Base-by-base conservation (phyloP, 2,797 vertebrate genomes). In the Helicolenus hilgendorfi region DNA sequence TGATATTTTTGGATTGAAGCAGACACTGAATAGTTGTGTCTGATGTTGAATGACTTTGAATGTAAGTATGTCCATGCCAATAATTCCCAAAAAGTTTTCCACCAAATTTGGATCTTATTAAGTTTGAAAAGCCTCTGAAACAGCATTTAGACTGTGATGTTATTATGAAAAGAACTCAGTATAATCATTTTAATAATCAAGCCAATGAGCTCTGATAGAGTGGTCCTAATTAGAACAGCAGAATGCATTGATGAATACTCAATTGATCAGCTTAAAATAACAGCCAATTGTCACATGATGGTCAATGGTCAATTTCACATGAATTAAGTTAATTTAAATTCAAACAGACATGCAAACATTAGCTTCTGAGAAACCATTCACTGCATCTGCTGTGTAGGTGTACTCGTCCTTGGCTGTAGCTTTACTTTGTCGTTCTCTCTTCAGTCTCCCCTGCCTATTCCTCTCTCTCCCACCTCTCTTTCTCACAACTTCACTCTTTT, bases 361-460 rank as follows among this genome's bases (percentile, higher is more conserved):
- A 33, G 53, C 29, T 36, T 56, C 22, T 55, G 2, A 36, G 35
- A 79, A 68, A 31, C 1, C 38, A 27, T 36, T 78, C 27, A 60
- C 36, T 58, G 64, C 62, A 76, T 68, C 38, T 59, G 74, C 70
- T 88, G 77, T 83, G 63, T 80, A 72, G 62, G 59, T 60, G 69
- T 69, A 3, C 41, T 72, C 11, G 55, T 88, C 79, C 86, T 88
- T 83, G 81, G 41, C 72, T 78, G 35, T 31, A 59, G 49, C 81
- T 85, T 63, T 29, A 59, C 75, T 82, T 59, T 81, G 29, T 35
- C 38, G 1, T 58, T 35, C 24, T 69, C 60, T 67, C 11, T 18
- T 60, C 53, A 65, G 13, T 65, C 53, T 26, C 56, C 4, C 7
- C 11, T 35, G 29, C 38, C 22, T 56, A 5, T 38, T n/a, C 14